A percentile compares a stretch with the other conserved stretches of the same genome.
Conservation (phyloP, 2,888 invertebrate genomes). For the Lamproptera curius region DNA sequence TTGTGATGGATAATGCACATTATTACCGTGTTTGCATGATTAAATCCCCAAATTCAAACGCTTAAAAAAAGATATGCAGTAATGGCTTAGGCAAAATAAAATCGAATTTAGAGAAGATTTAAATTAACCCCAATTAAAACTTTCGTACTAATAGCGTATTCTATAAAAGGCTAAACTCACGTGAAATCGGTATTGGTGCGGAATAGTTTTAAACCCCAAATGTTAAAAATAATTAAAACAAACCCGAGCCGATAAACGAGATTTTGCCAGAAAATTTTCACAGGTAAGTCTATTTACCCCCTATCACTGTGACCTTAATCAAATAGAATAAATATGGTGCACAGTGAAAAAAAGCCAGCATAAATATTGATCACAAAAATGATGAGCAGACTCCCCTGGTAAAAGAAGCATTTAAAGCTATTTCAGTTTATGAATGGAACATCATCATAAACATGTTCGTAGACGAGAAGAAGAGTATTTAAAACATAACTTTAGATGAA, state of each 20-base stretch:
- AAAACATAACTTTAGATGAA: constrained; percentile 1
- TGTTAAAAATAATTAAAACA: not conserved
- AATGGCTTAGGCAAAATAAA: not conserved
- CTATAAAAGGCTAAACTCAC: too few relatives aligned
- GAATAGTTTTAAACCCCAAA: not conserved
- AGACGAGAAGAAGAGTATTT: not conserved
- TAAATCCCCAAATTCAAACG: constrained; percentile 1
- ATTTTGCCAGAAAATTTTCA: too few relatives aligned
- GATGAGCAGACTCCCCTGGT: not conserved
- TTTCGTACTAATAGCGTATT: too few relatives aligned
- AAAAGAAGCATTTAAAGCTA: constrained; percentile 1
- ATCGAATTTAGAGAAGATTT: not conserved
- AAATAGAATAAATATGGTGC: not conserved
- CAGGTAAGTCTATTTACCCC: too few relatives aligned
- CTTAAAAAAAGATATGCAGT: constrained; percentile 4
- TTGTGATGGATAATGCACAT: constrained; percentile 1
- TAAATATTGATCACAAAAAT: constrained; percentile 1
- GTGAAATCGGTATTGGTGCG: too few relatives aligned
- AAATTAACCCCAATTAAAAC: too few relatives aligned
- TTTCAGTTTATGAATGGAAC: constrained; percentile 1
- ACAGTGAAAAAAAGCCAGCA: constrained; percentile 5
- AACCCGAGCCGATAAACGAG: not conserved
- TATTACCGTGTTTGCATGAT: not conserved
- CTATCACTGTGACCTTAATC: not conserved
- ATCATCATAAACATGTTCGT: not conserved